Conservation (phyloP, 2,113 vertebrate species). For the Panurus biarmicus region DNA sequence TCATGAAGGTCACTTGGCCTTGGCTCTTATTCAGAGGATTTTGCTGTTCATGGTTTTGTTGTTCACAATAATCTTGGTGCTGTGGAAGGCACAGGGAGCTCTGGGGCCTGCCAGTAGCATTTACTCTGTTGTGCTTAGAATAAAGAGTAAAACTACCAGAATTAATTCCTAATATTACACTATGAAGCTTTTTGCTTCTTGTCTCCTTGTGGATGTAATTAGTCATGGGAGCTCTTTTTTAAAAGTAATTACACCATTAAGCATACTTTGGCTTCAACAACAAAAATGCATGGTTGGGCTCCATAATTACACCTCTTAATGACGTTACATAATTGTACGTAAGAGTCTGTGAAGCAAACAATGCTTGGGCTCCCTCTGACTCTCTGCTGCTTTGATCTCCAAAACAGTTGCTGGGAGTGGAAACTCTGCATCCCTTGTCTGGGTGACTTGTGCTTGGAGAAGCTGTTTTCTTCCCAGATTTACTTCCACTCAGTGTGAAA, state of each 20-base stretch:
- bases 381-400: neutral
- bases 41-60: neutral
- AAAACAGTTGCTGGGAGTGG: neutral
- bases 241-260: conserved; percentile 14
- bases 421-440: neutral
- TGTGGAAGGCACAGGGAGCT: neutral
- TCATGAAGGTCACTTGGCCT: neutral
- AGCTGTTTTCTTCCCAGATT: neutral
- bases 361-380: neutral
- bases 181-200: neutral
- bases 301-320: neutral
- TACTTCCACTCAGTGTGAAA: neutral
- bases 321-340: neutral
- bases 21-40: neutral
- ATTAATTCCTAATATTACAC: neutral
- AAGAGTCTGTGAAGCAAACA: neutral
- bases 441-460: neutral
- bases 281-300: neutral
- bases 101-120: neutral
- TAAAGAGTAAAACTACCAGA: neutral
- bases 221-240: conserved; percentile 11
- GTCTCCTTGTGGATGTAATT: conserved; percentile 5
- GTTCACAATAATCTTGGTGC: neutral
- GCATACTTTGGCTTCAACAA: neutral
- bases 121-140: neutral